Evolutionary conservation across 2,797 vertebrate genomes (phyloP).

Genomic region (Manis pentadactyla): DNA sequence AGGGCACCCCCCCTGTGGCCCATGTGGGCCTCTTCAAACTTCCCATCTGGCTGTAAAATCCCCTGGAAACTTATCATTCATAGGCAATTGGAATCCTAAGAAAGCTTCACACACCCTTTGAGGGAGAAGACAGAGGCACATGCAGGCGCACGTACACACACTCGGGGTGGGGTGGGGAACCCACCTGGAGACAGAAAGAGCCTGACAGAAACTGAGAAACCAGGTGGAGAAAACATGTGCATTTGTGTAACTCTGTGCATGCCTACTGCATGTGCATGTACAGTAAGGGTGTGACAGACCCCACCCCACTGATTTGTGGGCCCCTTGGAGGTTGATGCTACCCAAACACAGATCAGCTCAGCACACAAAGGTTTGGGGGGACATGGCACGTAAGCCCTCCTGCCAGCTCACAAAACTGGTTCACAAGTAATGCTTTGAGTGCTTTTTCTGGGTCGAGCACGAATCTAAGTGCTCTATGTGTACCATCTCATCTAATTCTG

Average conservation of each 20-base stretch:
- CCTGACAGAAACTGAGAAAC: neutral
- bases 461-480: neutral
- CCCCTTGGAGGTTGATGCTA: neutral
- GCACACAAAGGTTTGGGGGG: neutral
- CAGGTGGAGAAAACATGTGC: fast-evolving
- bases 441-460: neutral
- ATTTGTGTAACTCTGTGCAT: neutral
- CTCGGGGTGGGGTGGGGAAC: neutral
- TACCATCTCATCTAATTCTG: neutral
- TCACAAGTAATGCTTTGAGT: neutral
- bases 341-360: neutral
- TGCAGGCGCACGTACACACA: neutral
- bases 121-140: neutral
- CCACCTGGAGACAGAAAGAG: neutral
- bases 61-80: neutral
- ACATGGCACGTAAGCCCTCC: neutral
- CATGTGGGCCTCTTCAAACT: neutral
- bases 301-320: neutral
- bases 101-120: neutral
- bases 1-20: neutral
- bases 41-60: neutral
- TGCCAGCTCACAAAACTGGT: neutral
- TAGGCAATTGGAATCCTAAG: neutral
- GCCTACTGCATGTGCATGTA: fast-evolving
- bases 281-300: too few species aligned